These are phyloP conservation scores for Diorhabda elongata DNA, from an alignment of 1,140 invertebrate species.

Conservation along the genomic window DNA sequence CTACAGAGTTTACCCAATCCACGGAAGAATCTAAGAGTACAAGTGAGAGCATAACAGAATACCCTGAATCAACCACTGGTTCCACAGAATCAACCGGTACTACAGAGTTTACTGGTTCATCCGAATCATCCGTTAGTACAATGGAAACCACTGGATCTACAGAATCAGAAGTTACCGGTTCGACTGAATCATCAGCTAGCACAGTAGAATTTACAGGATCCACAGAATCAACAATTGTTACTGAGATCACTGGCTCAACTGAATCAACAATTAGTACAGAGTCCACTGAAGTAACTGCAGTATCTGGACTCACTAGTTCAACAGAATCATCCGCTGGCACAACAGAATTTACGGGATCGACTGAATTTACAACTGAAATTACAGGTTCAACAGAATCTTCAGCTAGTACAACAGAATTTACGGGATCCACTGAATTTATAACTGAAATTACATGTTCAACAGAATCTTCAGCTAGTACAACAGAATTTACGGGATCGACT, in stretches of 20 bases:
- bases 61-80: not conserved
- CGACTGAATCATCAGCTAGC: slow-evolving; percentile 14
- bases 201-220: slow-evolving; percentile 13
- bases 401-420: not conserved
- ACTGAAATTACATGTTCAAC: slow-evolving; percentile 16
- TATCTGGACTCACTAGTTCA: slow-evolving; percentile 11
- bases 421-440: slow-evolving; percentile 10
- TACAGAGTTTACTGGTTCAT: slow-evolving; percentile 29
- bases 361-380: slow-evolving; percentile 22
- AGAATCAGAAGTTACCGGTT: slow-evolving; percentile 27
- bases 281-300: not conserved
- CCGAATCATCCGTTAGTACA: slow-evolving; percentile 11
- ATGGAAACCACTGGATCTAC: slow-evolving; percentile 17
- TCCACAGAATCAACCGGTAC: not conserved
- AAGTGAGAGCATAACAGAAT: not conserved
- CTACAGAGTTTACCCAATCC: slow-evolving; percentile 8
- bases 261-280: slow-evolving; percentile 21
- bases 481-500: slow-evolving; percentile 12
- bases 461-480: slow-evolving; percentile 5
- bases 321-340: slow-evolving; percentile 19
- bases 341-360: slow-evolving; percentile 23
- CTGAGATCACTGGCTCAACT: slow-evolving; percentile 17
- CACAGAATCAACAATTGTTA: slow-evolving; percentile 9
- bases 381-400: slow-evolving; percentile 24
- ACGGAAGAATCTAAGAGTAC: not conserved